These are phyloP conservation scores for Endomychus coccineus DNA, from an alignment of 2,888 invertebrate genomes.

Conservation along the genomic window DNA sequence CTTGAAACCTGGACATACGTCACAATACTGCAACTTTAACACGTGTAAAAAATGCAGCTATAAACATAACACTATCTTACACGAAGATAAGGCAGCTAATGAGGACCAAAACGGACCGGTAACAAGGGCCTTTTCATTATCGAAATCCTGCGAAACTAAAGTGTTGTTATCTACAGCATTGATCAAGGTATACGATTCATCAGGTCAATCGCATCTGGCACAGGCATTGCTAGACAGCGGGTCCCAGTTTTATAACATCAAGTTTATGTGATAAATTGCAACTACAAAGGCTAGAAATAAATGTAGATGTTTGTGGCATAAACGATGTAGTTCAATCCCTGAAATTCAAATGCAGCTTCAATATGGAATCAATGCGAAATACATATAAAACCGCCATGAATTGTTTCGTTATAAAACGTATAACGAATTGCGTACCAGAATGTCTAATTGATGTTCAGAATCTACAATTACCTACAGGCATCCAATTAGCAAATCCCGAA, in stretches of 20 bases:
- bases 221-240: not conserved
- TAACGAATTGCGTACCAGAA: not conserved
- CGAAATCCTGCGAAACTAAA: not conserved
- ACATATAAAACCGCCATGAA: not conserved
- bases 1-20: not conserved
- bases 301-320: not conserved
- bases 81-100: not conserved
- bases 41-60: not conserved
- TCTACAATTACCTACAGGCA: not conserved
- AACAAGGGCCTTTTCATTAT: not conserved
- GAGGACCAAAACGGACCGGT: not conserved
- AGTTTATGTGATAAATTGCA: not conserved
- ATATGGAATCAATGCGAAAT: not conserved
- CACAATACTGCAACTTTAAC: not conserved
- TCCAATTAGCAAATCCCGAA: not conserved
- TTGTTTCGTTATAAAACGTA: not conserved
- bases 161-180: not conserved
- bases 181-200: not conserved
- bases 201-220: not conserved
- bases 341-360: not conserved
- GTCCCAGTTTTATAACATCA: not conserved
- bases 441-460: not conserved
- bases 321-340: not conserved
- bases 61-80: not conserved
- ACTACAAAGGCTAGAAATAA: not conserved